Evolutionary conservation across 2,888 invertebrate genomes (phyloP).

Genomic region (Nasonia oneida): DNA sequence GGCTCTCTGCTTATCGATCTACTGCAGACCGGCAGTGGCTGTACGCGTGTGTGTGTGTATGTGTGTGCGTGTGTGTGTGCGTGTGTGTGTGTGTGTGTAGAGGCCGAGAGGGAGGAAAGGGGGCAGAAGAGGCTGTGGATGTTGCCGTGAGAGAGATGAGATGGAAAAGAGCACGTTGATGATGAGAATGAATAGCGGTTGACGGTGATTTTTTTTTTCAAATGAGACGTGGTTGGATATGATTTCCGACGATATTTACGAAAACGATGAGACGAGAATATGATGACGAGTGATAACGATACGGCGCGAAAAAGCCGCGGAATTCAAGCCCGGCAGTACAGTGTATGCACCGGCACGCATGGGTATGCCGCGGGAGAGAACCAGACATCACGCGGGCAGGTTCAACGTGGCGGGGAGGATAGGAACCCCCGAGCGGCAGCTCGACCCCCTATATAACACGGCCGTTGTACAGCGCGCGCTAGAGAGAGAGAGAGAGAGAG

Average conservation of each 20-base stretch:
- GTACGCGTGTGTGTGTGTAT: not conserved
- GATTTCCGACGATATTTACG: not conserved
- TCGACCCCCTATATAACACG: not conserved
- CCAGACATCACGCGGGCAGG: slow-evolving; percentile 4
- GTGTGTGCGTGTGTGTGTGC: not conserved
- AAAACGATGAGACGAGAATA: slow-evolving; percentile 38
- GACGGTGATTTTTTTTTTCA: not conserved
- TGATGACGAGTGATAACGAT: slow-evolving; percentile 62
- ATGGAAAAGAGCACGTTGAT: not conserved
- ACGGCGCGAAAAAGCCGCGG: slow-evolving; percentile 5
- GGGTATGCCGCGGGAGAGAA: not conserved
- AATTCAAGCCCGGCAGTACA: not conserved
- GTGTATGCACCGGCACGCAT: not conserved
- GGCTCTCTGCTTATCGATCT: slow-evolving; percentile 55
- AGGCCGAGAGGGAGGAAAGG: not conserved
- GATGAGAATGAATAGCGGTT: not conserved
- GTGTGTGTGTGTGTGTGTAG: not conserved
- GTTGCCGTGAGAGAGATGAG: not conserved
- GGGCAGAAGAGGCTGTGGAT: not conserved
- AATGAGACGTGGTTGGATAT: not conserved
- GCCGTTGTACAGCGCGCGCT: not conserved
- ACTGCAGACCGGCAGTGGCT: slow-evolving; percentile 51
- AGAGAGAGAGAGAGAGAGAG: slow-evolving; percentile 48
- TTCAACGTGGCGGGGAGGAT: not conserved
- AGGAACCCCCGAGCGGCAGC: not conserved